Evolutionary conservation across 2,113 vertebrate species (phyloP).

Genomic region (Heterotilapia buettikoferi): DNA sequence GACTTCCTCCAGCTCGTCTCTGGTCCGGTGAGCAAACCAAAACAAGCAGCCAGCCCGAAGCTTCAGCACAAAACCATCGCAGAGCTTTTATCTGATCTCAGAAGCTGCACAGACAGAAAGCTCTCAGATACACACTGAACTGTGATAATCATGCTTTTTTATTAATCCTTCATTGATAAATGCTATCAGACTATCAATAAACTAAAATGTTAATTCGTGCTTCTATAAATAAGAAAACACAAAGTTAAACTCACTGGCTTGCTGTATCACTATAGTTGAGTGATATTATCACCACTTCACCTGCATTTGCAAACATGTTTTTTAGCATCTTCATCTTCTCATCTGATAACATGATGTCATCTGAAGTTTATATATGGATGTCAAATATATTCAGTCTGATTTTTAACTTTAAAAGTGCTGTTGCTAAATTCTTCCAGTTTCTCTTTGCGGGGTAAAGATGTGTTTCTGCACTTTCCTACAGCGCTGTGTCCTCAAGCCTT

Average conservation of each 20-base stretch:
- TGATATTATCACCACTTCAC: fast-evolving
- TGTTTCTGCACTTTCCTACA: not conserved
- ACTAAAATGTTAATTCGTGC: not conserved
- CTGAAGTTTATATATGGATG: not conserved
- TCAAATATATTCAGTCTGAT: not conserved
- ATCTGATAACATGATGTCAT: not conserved
- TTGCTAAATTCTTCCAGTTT: not conserved
- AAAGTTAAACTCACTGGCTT: not conserved
- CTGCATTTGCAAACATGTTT: not conserved
- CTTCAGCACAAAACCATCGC: not conserved
- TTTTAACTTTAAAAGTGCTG: not conserved
- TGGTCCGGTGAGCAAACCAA: not conserved
- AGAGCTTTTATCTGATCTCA: not conserved
- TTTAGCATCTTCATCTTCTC: not conserved
- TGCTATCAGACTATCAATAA: not conserved
- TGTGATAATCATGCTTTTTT: not conserved
- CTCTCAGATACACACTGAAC: not conserved
- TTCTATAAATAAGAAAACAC: not conserved
- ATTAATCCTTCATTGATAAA: not conserved
- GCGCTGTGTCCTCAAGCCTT: not conserved
- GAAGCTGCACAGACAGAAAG: not conserved
- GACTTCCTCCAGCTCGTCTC: not conserved
- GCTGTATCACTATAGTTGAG: not conserved
- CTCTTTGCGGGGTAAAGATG: not conserved
- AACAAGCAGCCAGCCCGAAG: not conserved